Evolutionary conservation across 2,797 vertebrate species (phyloP).

Genomic region (Centroberyx gerrardi): DNA sequence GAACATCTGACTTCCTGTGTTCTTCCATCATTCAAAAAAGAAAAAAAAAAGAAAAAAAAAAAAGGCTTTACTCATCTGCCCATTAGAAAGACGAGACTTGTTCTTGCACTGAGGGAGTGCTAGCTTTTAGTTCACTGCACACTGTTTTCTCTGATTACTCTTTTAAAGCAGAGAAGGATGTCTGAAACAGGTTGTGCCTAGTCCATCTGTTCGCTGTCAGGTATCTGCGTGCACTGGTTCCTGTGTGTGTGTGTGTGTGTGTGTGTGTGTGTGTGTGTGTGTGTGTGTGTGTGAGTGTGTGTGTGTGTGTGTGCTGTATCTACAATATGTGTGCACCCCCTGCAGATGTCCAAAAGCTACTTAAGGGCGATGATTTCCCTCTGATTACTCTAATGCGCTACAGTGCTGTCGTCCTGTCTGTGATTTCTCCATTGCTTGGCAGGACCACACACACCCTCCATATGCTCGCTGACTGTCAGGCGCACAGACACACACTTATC

Average conservation of each 20-base stretch:
- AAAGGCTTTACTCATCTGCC: constrained; percentile 32
- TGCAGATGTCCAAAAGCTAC: constrained; percentile 79
- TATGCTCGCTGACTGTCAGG: constrained; percentile 73
- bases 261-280: constrained; percentile 5
- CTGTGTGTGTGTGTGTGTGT: constrained; percentile 9
- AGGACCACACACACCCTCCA: constrained; percentile 76
- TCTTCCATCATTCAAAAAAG: constrained; percentile 43
- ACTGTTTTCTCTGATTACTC: constrained; percentile 58
- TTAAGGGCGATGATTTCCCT: constrained; percentile 78
- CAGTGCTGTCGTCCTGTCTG: constrained; percentile 70
- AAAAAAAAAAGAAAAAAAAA: neutral
- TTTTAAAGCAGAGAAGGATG: constrained; percentile 58
- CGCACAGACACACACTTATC: constrained; percentile 57
- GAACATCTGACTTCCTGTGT: constrained; percentile 52
- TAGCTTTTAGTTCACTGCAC: constrained; percentile 32
- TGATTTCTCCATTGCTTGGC: constrained; percentile 73
- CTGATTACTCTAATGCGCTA: constrained; percentile 77
- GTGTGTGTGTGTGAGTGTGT: constrained; percentile 19
- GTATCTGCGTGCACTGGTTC: constrained; percentile 42
- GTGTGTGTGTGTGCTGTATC: constrained; percentile 20
- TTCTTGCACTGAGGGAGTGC: constrained; percentile 7
- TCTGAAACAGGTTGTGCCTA: constrained; percentile 54
- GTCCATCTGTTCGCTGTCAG: constrained; percentile 78
- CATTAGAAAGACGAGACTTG: constrained; percentile 35
- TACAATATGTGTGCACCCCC: constrained; percentile 45